Evolutionary conservation across 2,113 vertebrate genomes (phyloP).

Genomic region (Bolborhynchus lineola): DNA sequence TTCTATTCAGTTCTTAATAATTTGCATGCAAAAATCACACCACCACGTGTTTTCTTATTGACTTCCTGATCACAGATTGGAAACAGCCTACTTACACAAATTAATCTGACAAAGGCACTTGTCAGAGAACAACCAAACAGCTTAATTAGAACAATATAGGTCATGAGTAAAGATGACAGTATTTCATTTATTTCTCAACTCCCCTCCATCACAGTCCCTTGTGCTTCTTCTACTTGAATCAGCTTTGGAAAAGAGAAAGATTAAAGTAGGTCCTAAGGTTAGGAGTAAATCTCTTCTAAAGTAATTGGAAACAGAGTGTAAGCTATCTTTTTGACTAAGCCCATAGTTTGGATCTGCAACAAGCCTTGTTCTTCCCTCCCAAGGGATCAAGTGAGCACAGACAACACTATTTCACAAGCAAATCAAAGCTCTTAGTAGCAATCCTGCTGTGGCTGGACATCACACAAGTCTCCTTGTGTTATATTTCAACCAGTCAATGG

Average conservation of each 20-base stretch:
- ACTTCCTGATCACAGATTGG: neutral
- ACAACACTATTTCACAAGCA: neutral
- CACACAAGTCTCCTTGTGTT: neutral
- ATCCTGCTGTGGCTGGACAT: neutral
- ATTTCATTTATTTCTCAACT: neutral
- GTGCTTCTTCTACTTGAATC: neutral
- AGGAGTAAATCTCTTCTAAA: neutral
- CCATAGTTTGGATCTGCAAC: neutral
- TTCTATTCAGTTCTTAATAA: neutral
- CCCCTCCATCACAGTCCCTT: neutral
- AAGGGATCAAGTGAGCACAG: neutral
- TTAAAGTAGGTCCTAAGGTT: neutral
- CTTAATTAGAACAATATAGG: neutral
- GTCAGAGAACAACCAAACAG: neutral
- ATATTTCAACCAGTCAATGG: neutral
- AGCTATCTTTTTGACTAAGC: neutral
- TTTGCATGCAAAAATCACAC: neutral
- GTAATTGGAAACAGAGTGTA: neutral
- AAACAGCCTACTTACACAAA: neutral
- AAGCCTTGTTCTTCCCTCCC: neutral
- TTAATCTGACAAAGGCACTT: neutral
- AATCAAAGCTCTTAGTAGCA: neutral
- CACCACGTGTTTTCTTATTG: neutral
- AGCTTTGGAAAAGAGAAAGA: neutral
- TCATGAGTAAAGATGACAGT: neutral